Conservation (phyloP, 2,113 vertebrate genomes). For the Lepidothrix coronata region DNA sequence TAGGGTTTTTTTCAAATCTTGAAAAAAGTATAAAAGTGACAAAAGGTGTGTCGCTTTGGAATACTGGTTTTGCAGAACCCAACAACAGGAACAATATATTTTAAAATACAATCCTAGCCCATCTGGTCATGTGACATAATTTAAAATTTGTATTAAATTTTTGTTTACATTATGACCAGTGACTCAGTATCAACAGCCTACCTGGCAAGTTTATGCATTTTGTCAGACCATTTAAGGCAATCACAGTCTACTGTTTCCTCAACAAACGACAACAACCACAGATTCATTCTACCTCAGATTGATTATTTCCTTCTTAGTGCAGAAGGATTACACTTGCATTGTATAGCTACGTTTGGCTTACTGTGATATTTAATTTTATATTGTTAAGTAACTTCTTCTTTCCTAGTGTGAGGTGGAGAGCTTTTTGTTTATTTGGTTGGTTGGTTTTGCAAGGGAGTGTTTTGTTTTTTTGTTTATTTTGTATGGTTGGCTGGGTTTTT, state of each 20-base stretch:
- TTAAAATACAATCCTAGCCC: neutral
- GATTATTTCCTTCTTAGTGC: neutral
- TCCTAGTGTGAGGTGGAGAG: neutral
- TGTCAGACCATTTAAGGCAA: neutral
- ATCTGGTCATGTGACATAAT: neutral
- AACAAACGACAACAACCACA: neutral
- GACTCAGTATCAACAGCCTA: neutral
- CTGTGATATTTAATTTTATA: neutral
- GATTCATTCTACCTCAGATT: neutral
- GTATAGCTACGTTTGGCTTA: neutral
- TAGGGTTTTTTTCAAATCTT: neutral
- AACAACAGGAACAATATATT: neutral
- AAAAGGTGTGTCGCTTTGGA: neutral
- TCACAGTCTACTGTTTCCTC: neutral
- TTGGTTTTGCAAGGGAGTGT: accelerated
- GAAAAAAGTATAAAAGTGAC: neutral
- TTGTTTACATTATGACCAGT: slow-evolving; percentile 10
- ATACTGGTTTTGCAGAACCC: neutral
- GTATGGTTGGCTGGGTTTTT: neutral
- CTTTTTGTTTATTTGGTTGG: neutral
- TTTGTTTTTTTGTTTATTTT: neutral
- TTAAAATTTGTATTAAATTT: slow-evolving; percentile 9
- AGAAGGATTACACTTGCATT: neutral
- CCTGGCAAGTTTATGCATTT: neutral
- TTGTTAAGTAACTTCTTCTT: neutral